A percentile compares a stretch with the other conserved stretches of the same genome.
These are phyloP conservation scores for Drosophila hamatofila DNA, from an alignment of 2,888 invertebrate genomes.

Conservation along the genomic window DNA sequence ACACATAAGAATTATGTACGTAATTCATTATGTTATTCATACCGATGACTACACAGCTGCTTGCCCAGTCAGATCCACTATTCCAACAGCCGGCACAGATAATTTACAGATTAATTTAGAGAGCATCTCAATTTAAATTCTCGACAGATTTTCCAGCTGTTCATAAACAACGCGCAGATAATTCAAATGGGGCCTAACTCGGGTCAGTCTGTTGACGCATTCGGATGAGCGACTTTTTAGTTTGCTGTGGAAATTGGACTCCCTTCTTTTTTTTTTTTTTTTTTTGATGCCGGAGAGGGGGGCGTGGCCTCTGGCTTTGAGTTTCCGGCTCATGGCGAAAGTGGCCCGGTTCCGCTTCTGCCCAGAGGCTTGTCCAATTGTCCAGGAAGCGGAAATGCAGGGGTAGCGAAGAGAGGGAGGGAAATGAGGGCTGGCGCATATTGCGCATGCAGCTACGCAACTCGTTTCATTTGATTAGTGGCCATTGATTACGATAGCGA, in stretches of 20 bases:
- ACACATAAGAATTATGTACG: too few species aligned
- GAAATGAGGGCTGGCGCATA: constrained; percentile 18
- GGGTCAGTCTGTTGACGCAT: background rate
- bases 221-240: constrained; percentile 20
- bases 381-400: background rate
- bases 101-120: background rate
- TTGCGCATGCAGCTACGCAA: constrained; percentile 52
- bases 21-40: too few species aligned
- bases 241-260: constrained; percentile 24
- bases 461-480: constrained; percentile 71
- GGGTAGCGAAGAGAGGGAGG: background rate
- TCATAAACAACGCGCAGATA: background rate
- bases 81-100: background rate
- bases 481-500: constrained; percentile 54
- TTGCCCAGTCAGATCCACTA: background rate
- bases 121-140: background rate
- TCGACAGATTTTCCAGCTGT: background rate
- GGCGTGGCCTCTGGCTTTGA: constrained; percentile 36
- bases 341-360: constrained; percentile 32
- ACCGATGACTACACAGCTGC: too few species aligned
- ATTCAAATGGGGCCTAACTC: background rate
- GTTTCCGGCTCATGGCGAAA: constrained; percentile 48
- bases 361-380: constrained; percentile 19
- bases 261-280: background rate
- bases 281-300: background rate